Evolutionary conservation across 2,888 invertebrate genomes (phyloP).

Genomic region (Drosophila planitibia): DNA sequence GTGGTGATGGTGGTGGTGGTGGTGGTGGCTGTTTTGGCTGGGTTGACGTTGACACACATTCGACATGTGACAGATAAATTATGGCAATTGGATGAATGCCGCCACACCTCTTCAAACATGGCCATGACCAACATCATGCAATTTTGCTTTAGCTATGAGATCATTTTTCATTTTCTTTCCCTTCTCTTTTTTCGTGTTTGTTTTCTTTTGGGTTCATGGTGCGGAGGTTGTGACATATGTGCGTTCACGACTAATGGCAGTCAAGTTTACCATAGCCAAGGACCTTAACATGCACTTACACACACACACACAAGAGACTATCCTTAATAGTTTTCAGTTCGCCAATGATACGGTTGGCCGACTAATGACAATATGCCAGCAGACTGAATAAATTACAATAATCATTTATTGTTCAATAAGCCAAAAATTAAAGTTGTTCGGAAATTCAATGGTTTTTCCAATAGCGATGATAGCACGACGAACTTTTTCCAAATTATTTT

Average conservation of each 20-base stretch:
- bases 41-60: slow-evolving; percentile 74
- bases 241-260: slow-evolving; percentile 55
- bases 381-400: slow-evolving; percentile 53
- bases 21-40: slow-evolving; percentile 14
- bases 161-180: slow-evolving; percentile 64
- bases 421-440: slow-evolving; percentile 1
- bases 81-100: slow-evolving; percentile 72
- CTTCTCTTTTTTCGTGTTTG: slow-evolving; percentile 33
- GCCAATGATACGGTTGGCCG: slow-evolving; percentile 39
- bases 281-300: slow-evolving; percentile 23
- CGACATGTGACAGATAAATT: slow-evolving; percentile 81
- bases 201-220: slow-evolving; percentile 35
- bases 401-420: slow-evolving; percentile 57
- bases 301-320: slow-evolving; percentile 3
- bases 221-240: slow-evolving; percentile 66
- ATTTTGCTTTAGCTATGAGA: slow-evolving; percentile 60
- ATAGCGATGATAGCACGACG: neutral
- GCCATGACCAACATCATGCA: slow-evolving; percentile 49
- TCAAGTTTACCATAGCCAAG: slow-evolving; percentile 50
- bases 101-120: slow-evolving; percentile 61
- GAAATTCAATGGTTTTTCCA: neutral
- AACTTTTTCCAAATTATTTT: neutral
- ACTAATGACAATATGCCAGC: slow-evolving; percentile 53
- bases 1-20: neutral
- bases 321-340: slow-evolving; percentile 68